A percentile compares a stretch with the other conserved stretches of the same genome.
These are phyloP conservation scores for Rhodophaea formosa DNA, from an alignment of 2,888 invertebrate species.

Conservation along the genomic window DNA sequence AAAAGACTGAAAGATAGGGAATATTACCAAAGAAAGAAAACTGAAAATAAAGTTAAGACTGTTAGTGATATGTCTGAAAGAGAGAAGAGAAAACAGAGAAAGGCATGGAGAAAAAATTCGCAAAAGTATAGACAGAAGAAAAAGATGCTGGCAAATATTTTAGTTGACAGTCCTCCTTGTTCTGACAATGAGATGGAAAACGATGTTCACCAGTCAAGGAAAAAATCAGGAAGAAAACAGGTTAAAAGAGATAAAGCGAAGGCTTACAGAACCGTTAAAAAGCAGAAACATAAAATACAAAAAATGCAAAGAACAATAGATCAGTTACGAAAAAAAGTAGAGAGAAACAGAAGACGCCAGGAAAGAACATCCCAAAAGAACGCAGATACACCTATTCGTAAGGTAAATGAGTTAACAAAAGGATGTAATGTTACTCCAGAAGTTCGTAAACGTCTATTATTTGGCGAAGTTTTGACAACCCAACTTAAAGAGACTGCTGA, in stretches of 20 bases:
- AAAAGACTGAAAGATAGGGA: conserved; percentile 33
- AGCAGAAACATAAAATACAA: no score
- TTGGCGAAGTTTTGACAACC: conserved; percentile 14
- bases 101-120: conserved; percentile 19
- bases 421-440: conserved; percentile 7
- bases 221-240: no score
- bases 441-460: conserved; percentile 15
- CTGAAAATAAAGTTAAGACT: conserved; percentile 20
- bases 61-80: conserved; percentile 24
- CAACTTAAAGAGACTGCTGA: conserved; percentile 13
- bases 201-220: no score
- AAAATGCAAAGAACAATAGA: no score
- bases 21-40: conserved; percentile 29
- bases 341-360: conserved; percentile 13
- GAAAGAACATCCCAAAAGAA: no score
- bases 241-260: no score
- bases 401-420: conserved; percentile 13
- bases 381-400: conserved; percentile 10
- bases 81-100: conserved; percentile 24
- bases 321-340: neutral
- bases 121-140: conserved; percentile 21
- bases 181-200: no score
- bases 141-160: conserved; percentile 13
- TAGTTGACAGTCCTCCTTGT: neutral
- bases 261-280: no score